phyloP scores from a whole-genome alignment of 2,888 invertebrate species.

The Oxytorus armatus region DNA sequence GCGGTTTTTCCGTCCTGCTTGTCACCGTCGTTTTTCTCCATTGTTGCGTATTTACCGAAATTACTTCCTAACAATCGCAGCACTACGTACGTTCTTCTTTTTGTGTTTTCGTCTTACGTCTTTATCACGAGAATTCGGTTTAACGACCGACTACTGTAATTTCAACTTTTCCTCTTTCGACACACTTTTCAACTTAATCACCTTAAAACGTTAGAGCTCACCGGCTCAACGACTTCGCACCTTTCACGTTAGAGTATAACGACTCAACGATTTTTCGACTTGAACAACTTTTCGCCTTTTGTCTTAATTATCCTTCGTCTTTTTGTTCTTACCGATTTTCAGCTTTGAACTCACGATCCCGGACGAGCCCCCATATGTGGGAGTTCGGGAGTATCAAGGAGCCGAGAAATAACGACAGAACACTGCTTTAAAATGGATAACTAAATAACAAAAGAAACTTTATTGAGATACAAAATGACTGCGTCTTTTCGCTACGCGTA shows the following conservation, averaged over 20 bases:
- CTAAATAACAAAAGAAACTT: no score
- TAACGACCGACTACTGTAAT: neutral
- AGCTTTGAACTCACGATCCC: neutral
- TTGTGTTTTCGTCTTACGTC: neutral
- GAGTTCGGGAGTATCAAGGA: neutral
- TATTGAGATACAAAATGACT: no score
- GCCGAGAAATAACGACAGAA: no score
- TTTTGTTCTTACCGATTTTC: neutral
- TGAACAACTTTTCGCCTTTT: neutral
- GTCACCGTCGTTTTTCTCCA: neutral
- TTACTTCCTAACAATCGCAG: no score
- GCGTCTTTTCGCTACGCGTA: no score
- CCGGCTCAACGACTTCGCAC: no score
- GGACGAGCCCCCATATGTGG: conserved; percentile 12
- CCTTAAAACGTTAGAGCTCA: neutral
- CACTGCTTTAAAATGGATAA: no score
- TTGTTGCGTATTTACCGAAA: neutral
- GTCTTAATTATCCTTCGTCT: neutral
- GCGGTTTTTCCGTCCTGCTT: neutral
- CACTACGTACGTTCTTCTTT: no score
- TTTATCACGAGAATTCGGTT: neutral
- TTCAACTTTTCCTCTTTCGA: neutral
- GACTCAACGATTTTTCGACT: neutral
- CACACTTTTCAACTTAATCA: neutral
- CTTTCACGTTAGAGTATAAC: neutral